Conservation (phyloP, 2,888 invertebrate genomes). For the Spodoptera littoralis region DNA sequence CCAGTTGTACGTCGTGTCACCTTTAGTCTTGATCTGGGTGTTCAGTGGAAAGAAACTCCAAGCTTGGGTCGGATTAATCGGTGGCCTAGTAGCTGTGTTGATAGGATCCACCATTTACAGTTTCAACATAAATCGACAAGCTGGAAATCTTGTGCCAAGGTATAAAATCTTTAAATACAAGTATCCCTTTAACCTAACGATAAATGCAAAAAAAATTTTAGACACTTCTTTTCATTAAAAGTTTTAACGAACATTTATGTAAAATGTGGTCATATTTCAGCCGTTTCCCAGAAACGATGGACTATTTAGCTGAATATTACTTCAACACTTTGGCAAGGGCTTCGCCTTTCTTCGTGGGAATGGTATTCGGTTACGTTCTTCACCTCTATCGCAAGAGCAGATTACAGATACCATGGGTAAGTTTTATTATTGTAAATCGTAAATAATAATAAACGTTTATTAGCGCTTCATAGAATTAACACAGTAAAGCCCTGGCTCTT, state of each 20-base stretch:
- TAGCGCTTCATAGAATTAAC: no score
- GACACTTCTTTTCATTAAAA: no score
- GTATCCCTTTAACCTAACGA: no score
- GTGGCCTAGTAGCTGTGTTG: constrained; percentile 39
- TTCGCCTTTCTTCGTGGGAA: constrained; percentile 72
- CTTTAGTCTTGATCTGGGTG: constrained; percentile 68
- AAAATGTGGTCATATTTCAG: constrained; percentile 34
- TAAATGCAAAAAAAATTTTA: no score
- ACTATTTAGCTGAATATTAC: constrained; percentile 63
- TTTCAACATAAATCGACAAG: constrained; percentile 42
- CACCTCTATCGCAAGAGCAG: constrained; percentile 59
- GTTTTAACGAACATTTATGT: no score
- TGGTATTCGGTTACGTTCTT: constrained; percentile 70
- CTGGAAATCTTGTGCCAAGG: constrained; percentile 35
- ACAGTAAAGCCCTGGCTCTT: no score
- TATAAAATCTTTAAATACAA: constrained; percentile 25
- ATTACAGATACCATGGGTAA: constrained; percentile 63
- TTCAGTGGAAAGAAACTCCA: constrained; percentile 54
- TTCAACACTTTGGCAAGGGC: constrained; percentile 65
- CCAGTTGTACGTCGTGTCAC: constrained; percentile 70
- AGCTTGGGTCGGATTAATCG: constrained; percentile 64
- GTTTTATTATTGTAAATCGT: no score
- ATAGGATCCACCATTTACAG: constrained; percentile 46
- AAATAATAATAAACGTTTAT: no score
- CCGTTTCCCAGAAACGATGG: constrained; percentile 10